Conservation (phyloP, 2,113 vertebrate genomes). For the Nyctereutes procyonoides region DNA sequence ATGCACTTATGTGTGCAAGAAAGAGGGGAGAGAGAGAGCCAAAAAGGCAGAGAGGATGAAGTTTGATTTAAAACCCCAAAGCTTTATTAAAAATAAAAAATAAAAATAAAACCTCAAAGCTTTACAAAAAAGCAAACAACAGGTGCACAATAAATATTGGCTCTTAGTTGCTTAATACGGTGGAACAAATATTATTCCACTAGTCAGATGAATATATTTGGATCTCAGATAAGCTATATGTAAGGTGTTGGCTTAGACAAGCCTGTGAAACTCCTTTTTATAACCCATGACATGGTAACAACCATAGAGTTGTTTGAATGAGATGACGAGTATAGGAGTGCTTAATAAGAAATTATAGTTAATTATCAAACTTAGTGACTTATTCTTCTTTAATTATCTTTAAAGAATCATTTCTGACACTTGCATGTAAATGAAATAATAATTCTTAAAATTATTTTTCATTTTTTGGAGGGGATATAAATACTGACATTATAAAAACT, state of each 20-base stretch:
- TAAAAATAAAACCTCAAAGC: background rate
- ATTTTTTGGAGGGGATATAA: background rate
- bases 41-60: background rate
- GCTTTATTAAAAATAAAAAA: no score
- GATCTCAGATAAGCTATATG: background rate
- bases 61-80: background rate
- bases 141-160: background rate
- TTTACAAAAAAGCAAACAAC: background rate
- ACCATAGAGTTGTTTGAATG: background rate
- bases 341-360: background rate
- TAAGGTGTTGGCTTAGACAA: background rate
- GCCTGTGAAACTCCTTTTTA: background rate
- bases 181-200: background rate
- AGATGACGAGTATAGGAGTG: background rate
- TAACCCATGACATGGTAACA: background rate
- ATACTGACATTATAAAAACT: background rate
- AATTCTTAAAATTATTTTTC: background rate
- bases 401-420: background rate
- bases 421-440: background rate
- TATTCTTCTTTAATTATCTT: background rate
- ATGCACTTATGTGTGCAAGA: background rate
- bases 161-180: background rate
- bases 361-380: background rate
- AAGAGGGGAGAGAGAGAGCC: background rate
- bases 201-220: background rate